Percentiles rank a stretch among this genome's conserved stretches.
phyloP scores from a whole-genome alignment of 2,797 vertebrate species.

The Micromesistius poutassou region DNA sequence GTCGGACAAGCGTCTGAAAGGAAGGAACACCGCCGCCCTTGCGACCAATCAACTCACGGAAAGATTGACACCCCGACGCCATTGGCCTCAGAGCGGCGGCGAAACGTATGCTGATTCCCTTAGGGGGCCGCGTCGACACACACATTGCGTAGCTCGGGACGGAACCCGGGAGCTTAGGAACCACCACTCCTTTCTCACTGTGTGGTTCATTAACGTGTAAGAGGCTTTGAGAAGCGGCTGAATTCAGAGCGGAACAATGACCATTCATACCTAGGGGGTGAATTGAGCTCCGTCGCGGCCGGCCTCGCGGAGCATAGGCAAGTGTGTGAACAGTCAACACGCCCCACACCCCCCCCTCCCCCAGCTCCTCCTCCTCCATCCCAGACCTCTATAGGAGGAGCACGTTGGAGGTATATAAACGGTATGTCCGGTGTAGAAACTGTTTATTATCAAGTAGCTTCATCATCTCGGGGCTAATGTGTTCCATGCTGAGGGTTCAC shows the following conservation, averaged over 20 bases:
- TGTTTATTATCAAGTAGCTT: not conserved
- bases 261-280: conserved; percentile 62
- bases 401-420: not conserved
- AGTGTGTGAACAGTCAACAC: conserved; percentile 52
- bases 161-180: conserved; percentile 23
- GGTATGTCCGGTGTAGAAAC: not conserved
- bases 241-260: conserved; percentile 68
- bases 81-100: not conserved
- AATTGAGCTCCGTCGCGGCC: conserved; percentile 53
- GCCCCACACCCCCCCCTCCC: conserved; percentile 27
- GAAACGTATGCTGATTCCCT: not conserved
- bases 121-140: not conserved
- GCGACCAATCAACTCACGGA: conserved; percentile 32
- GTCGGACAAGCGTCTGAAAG: conserved; percentile 34
- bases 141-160: not conserved
- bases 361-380: conserved; percentile 23
- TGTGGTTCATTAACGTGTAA: conserved; percentile 57
- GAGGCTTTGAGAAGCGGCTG: conserved; percentile 54
- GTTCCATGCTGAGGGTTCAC: conserved; percentile 23
- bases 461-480: not conserved
- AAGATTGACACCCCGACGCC: not conserved
- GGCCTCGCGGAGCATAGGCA: conserved; percentile 35
- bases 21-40: conserved; percentile 10
- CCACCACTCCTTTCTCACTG: conserved; percentile 23
- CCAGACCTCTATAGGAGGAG: not conserved